Evolutionary conservation across 1,140 invertebrate genomes (phyloP), one percentile per base, ranked within the genome.

Genomic region (Ylistrum balloti): DNA sequence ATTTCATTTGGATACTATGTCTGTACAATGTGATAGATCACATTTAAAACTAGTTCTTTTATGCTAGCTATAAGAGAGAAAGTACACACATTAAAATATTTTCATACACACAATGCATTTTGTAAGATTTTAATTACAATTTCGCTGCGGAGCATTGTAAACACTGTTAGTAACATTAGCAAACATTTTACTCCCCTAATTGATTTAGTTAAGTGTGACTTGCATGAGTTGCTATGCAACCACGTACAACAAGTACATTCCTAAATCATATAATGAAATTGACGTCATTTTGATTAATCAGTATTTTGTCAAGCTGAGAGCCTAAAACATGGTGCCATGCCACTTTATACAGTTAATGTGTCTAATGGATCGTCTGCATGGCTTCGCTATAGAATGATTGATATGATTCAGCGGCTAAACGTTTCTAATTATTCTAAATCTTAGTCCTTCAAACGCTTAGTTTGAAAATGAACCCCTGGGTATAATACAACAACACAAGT

Each of bases 251-350:
- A n/a, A 28, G 56, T 74, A 74, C 56, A n/a, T 74, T 74, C 56
- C 56, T 74, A 74, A 74, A 74, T 74, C 56, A 74, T 74, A 22
- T 28, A 11, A 74, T 74, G 56, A n/a, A 22, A 74, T 74, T n/a
- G n/a, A 74, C 56, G 22, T 74, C 56, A 74, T n/a, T 28, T 28
- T 74, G 56, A 74, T 74, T 74, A 74, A 74, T 74, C 56, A n/a
- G 56, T 7, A 74, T 1, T 28, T 22, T 74, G 22, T 74, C 1
- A 28, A 28, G n/a, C 56, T 74, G 56, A 28, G 56, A 11, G 13
- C 56, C 56, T n/a, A 74, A 9, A 74, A 74, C 56, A 74, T n/a
- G 56, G n/a, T 74, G 56, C 56, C 56, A 0, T 28, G 13, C 28
- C 22, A 28, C 28, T n/a, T 74, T 28, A n/a, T 74, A 28, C 22